Evolutionary conservation across 2,113 vertebrate genomes (phyloP).

Genomic region (Chaetura pelagica): DNA sequence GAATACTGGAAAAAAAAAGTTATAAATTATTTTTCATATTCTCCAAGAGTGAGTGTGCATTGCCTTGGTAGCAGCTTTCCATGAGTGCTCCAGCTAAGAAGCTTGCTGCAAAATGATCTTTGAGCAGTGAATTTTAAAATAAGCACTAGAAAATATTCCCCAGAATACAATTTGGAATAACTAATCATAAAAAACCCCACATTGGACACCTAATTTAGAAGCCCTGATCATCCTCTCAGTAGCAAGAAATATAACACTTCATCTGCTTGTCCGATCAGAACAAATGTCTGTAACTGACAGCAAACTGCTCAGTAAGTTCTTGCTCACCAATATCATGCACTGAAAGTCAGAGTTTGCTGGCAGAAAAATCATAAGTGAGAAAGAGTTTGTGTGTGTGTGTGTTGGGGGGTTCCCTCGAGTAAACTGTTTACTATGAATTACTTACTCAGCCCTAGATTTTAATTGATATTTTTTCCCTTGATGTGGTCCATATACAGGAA

Average conservation of each 20-base stretch:
- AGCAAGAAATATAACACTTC: neutral
- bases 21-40: neutral
- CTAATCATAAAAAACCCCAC: neutral
- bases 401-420: neutral
- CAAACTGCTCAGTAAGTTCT: fast-evolving
- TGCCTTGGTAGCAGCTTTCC: neutral
- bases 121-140: neutral
- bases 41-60: fast-evolving
- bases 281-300: neutral
- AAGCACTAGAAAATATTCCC: neutral
- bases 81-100: neutral
- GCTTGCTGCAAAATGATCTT: neutral
- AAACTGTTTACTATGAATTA: conserved; percentile 37
- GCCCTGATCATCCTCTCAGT: neutral
- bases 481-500: conserved; percentile 8
- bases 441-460: conserved; percentile 34
- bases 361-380: neutral
- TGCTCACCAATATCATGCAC: neutral
- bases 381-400: neutral
- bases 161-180: neutral
- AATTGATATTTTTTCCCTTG: conserved; percentile 52
- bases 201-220: conserved; percentile 1
- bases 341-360: neutral
- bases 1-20: neutral
- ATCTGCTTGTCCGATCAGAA: neutral